Percentiles rank a stretch among this genome's conserved stretches.
These are phyloP conservation scores for Lasius platythorax DNA, from an alignment of 2,888 invertebrate genomes.

Conservation along the genomic window DNA sequence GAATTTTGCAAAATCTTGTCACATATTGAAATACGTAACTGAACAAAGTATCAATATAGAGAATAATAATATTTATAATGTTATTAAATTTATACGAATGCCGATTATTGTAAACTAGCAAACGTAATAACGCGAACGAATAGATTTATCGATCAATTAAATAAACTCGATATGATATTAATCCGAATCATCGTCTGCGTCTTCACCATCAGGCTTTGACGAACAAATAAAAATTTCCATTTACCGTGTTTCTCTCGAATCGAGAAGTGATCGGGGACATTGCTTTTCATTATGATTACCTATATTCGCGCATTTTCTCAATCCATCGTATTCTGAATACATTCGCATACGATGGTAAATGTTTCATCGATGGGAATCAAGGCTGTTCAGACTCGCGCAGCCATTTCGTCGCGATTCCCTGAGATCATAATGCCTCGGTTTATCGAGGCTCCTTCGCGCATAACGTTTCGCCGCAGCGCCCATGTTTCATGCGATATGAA, in stretches of 20 bases:
- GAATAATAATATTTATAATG: background rate
- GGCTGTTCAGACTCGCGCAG: background rate
- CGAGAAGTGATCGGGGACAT: background rate
- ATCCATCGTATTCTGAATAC: background rate
- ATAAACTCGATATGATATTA: background rate
- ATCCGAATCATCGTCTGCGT: background rate
- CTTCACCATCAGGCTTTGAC: background rate
- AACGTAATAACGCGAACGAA: background rate
- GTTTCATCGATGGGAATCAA: background rate
- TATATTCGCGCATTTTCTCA: background rate
- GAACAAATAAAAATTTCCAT: background rate
- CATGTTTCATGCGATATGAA: slow-evolving; percentile 84
- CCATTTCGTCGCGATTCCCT: slow-evolving; percentile 21
- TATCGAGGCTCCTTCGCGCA: slow-evolving; percentile 65
- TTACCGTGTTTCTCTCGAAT: background rate
- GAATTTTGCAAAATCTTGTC: slow-evolving; percentile 9
- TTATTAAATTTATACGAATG: background rate
- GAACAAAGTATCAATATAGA: background rate
- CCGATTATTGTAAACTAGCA: background rate
- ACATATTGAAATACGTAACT: background rate
- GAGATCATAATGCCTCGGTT: slow-evolving; percentile 45
- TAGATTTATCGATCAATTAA: background rate
- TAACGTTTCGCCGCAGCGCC: slow-evolving; percentile 83
- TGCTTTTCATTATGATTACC: background rate
- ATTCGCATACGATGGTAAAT: background rate